Evolutionary conservation across 2,797 vertebrate genomes (phyloP).

Genomic region (Ctenochaetus hawaiiensis): DNA sequence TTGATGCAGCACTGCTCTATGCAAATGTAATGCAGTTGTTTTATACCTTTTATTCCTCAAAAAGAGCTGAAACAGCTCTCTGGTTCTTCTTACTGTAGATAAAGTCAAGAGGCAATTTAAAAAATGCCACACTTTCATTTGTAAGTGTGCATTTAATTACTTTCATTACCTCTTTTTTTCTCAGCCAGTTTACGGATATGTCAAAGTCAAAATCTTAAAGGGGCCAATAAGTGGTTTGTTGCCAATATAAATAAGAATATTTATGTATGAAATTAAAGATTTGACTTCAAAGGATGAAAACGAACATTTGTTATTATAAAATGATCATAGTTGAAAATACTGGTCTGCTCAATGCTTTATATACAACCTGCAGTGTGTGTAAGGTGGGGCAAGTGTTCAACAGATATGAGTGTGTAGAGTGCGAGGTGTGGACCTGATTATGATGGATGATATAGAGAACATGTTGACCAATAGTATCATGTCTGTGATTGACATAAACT

Average conservation of each 20-base stretch:
- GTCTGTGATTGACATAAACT: too few species aligned
- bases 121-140: constrained; percentile 9
- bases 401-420: too few species aligned
- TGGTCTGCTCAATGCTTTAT: too few species aligned
- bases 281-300: background rate
- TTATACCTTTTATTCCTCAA: constrained; percentile 15
- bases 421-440: too few species aligned
- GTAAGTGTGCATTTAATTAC: constrained; percentile 12
- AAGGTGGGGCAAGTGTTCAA: too few species aligned
- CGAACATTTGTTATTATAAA: too few species aligned
- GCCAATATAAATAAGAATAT: background rate
- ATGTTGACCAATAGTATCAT: too few species aligned
- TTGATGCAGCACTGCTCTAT: constrained; percentile 33
- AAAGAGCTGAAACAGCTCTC: constrained; percentile 39
- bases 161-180: constrained; percentile 21
- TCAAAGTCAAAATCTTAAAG: constrained; percentile 17
- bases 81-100: constrained; percentile 22
- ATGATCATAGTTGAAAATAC: too few species aligned
- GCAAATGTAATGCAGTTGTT: constrained; percentile 33
- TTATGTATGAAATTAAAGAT: background rate
- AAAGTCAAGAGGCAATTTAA: constrained; percentile 32
- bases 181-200: background rate
- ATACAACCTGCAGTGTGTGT: too few species aligned
- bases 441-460: too few species aligned
- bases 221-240: background rate